Evolutionary conservation across 2,888 invertebrate genomes (phyloP), one percentile per base, ranked within the genome.

Genomic region (Epirrhoe tristata): DNA sequence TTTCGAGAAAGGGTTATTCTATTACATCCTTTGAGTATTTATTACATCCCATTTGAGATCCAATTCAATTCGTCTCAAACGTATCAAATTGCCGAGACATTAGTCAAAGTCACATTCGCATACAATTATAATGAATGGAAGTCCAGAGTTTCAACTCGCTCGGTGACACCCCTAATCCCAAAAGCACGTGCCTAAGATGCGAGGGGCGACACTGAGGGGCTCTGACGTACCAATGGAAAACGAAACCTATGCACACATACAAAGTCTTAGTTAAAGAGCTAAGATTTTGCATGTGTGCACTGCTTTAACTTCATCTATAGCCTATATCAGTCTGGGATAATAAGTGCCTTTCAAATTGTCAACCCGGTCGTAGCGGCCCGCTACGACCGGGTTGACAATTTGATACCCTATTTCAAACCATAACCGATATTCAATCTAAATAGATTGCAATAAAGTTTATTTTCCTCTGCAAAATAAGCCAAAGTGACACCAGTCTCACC

Each of bases 91-190:
- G 39, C 64, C 65, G 24, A 64, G 61, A 69, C 70, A 67, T 69
- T 66, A 72, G 62, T 69, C 69, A 66, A 72, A 70, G 67, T 70
- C 72, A 71, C 69, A 74, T 71, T 63, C 68, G 51, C 63, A 61
- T 65, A 57, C 66, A 74, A 74, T 72, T 69, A 70, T 62, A 61
- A 60, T 70, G 62, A 67, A 69, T 66, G 60, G 34, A 53, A 69
- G 71, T 73, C 69, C 72, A 70, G 70, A 61, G 64, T 77, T 75
- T 71, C 70, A 70, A 66, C 67, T 66, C 67, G 57, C 54, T 78
- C 74, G 71, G 84, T 73, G 89, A 81, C 91, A 91, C 79, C 92
- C 91, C 88, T 82, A 83, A 82, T 84, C 81, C 81, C 74, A 74
- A 72, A 67, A 83, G 82, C 85, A 86, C 87, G 87, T 84, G 83